phyloP scores from a whole-genome alignment of 2,888 invertebrate species.

The Embidobia sp. region DNA sequence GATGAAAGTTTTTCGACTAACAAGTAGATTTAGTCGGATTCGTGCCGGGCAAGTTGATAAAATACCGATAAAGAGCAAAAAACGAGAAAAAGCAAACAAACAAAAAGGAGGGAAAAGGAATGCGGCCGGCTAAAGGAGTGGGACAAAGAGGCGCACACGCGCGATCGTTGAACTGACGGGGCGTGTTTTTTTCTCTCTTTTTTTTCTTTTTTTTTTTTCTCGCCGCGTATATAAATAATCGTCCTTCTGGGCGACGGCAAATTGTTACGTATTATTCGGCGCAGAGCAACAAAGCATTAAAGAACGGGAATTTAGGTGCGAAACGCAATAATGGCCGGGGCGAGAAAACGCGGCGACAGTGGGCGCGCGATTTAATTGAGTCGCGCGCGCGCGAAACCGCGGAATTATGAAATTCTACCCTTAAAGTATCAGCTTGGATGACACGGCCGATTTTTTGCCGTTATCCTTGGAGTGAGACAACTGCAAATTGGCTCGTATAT shows the following conservation, averaged over 20 bases:
- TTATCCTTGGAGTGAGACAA: conserved; percentile 54
- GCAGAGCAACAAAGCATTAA: conserved; percentile 27
- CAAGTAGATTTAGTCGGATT: conserved; percentile 55
- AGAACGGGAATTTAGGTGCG: conserved; percentile 26
- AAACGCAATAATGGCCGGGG: conserved; percentile 30
- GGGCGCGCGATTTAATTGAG: conserved; percentile 41
- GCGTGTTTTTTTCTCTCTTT: background rate
- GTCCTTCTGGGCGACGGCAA: conserved; percentile 27
- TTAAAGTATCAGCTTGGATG: conserved; percentile 58
- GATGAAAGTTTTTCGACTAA: conserved; percentile 55
- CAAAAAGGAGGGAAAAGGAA: conserved; percentile 21
- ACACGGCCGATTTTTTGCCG: conserved; percentile 41
- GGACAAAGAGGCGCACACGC: conserved; percentile 1
- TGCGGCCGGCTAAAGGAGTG: background rate
- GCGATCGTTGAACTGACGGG: conserved; percentile 13
- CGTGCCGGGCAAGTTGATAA: conserved; percentile 41
- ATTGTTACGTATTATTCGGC: conserved; percentile 29
- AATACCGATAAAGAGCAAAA: conserved; percentile 46
- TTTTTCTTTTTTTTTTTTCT: background rate
- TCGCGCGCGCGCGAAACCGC: conserved; percentile 24
- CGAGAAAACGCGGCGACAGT: background rate
- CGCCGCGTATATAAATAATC: conserved; percentile 9
- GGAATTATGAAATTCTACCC: conserved; percentile 51
- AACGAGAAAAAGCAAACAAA: conserved; percentile 48
- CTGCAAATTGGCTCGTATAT: conserved; percentile 62